A percentile compares a stretch with the other conserved stretches of the same genome.
Conservation (phyloP, 2,888 invertebrate species). For the Megastigmus dorsalis region DNA sequence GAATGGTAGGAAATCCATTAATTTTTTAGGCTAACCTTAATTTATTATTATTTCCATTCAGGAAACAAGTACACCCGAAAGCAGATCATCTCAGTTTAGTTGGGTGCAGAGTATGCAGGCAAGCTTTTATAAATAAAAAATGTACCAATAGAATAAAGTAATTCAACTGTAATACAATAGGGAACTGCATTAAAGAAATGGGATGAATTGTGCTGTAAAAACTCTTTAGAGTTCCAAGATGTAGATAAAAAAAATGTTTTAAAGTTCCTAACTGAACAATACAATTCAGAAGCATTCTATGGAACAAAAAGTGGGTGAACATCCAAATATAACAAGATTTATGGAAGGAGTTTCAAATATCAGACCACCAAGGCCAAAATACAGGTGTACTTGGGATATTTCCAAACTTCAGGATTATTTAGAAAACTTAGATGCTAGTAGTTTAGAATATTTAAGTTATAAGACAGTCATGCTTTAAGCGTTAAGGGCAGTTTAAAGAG, state of each 20-base stretch:
- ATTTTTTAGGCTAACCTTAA: slow-evolving; percentile 20
- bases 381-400: no score
- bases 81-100: slow-evolving; percentile 24
- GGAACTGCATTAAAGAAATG: not conserved
- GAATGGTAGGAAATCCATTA: not conserved
- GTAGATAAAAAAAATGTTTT: not conserved
- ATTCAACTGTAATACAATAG: not conserved
- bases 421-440: no score
- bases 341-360: slow-evolving; percentile 48
- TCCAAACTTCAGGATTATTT: no score
- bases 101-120: slow-evolving; percentile 5
- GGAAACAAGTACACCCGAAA: slow-evolving; percentile 5
- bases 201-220: not conserved
- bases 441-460: not conserved
- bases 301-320: slow-evolving; percentile 31
- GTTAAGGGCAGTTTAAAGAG: no score
- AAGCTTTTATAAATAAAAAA: not conserved
- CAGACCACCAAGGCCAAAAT: slow-evolving; percentile 47
- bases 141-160: not conserved
- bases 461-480: not conserved
- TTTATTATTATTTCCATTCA: slow-evolving; percentile 35
- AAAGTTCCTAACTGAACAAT: slow-evolving; percentile 9
- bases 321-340: no score
- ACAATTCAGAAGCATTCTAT: slow-evolving; percentile 41
- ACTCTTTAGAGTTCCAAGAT: not conserved